These are phyloP conservation scores for Halictus ligatus DNA, from an alignment of 2,888 invertebrate genomes.

Conservation along the genomic window DNA sequence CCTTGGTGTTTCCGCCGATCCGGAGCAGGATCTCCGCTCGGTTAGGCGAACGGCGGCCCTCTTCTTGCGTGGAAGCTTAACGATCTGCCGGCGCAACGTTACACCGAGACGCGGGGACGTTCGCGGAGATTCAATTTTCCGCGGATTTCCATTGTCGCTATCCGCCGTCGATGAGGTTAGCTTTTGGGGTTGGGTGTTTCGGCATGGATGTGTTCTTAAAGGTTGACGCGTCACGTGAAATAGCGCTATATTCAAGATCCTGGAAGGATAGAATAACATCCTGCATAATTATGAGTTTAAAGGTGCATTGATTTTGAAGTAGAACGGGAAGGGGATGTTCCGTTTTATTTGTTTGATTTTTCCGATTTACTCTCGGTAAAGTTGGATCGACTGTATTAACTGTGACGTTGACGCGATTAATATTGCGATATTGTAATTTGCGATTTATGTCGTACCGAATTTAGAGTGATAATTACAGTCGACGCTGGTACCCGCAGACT, in stretches of 20 bases:
- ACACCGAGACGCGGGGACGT: neutral
- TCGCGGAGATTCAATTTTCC: neutral
- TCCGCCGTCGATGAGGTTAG: too few species aligned
- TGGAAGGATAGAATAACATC: too few species aligned
- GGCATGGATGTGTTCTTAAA: too few species aligned
- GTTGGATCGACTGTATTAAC: neutral
- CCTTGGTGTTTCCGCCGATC: neutral
- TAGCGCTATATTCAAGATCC: too few species aligned
- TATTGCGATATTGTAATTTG: neutral
- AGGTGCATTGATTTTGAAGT: too few species aligned
- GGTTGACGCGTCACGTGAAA: too few species aligned
- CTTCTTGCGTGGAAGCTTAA: neutral
- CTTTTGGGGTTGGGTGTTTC: too few species aligned
- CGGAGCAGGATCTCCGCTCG: neutral
- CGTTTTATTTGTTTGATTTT: neutral
- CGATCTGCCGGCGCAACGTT: neutral
- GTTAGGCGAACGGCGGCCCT: neutral
- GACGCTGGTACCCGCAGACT: conserved; percentile 3
- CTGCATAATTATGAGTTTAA: too few species aligned
- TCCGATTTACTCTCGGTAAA: neutral
- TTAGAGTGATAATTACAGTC: neutral
- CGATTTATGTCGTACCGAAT: neutral
- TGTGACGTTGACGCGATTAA: neutral
- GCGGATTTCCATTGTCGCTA: too few species aligned
- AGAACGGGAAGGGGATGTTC: too few species aligned